Conservation (phyloP, 2,113 vertebrate genomes). For the Amia ocellicauda region DNA sequence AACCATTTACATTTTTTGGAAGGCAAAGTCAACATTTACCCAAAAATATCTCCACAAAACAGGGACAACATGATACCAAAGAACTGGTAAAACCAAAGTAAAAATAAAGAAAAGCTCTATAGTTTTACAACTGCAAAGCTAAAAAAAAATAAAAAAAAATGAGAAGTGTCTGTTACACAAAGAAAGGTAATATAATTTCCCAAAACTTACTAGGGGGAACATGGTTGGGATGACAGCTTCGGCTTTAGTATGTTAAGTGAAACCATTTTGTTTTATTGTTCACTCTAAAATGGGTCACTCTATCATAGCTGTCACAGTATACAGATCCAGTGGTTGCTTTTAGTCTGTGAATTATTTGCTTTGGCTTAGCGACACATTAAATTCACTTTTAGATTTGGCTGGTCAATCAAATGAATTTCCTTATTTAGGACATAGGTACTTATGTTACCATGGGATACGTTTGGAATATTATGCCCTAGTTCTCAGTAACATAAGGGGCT, state of each 20-base stretch:
- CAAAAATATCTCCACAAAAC: too few relatives aligned
- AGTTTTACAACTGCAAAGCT: too few relatives aligned
- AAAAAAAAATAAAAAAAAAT: too few relatives aligned
- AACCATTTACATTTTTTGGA: too few relatives aligned
- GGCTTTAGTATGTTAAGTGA: not conserved
- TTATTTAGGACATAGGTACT: not conserved
- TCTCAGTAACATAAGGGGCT: not conserved
- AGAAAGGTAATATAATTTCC: too few relatives aligned
- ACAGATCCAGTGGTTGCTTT: not conserved
- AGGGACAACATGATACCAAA: too few relatives aligned
- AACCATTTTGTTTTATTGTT: not conserved
- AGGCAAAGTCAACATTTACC: too few relatives aligned
- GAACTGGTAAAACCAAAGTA: too few relatives aligned
- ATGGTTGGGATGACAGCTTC: not conserved
- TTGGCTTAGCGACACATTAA: not conserved
- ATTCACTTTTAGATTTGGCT: not conserved
- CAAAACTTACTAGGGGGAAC: too few relatives aligned
- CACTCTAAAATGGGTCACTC: not conserved
- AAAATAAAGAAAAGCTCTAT: too few relatives aligned
- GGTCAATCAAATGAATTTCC: not conserved
- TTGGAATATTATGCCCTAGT: conserved; percentile 2
- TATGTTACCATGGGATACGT: not conserved
- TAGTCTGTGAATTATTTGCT: not conserved
- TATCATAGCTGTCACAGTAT: not conserved
- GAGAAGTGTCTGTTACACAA: too few relatives aligned